phyloP scores from a whole-genome alignment of 2,888 invertebrate genomes.

The Drosophila nigricruria region DNA sequence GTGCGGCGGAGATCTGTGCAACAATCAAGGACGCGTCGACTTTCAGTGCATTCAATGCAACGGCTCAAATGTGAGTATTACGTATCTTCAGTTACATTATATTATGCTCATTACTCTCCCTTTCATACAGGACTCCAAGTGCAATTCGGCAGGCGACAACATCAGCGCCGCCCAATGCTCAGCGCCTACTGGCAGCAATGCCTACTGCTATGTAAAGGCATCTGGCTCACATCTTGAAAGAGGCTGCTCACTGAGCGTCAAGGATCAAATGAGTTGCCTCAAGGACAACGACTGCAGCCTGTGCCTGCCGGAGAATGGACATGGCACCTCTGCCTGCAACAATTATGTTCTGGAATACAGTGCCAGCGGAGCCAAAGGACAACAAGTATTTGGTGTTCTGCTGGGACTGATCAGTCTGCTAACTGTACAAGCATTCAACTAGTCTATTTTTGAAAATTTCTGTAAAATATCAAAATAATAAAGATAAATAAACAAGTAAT shows the following conservation, averaged over 20 bases:
- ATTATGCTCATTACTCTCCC: fast-evolving
- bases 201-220: conserved; percentile 80
- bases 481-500: not conserved
- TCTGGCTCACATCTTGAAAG: conserved; percentile 50
- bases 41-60: conserved; percentile 79
- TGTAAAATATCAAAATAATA: conserved; percentile 18
- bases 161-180: conserved; percentile 69
- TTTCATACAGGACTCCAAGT: conserved; percentile 63
- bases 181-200: conserved; percentile 74
- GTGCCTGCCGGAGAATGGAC: conserved; percentile 67
- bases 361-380: conserved; percentile 34
- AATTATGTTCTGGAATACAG: conserved; percentile 44
- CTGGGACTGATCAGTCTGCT: conserved; percentile 47
- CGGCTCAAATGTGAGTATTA: conserved; percentile 66
- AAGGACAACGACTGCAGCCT: conserved; percentile 67
- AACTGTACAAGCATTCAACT: conserved; percentile 31
- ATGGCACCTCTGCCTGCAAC: conserved; percentile 74
- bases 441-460: not conserved
- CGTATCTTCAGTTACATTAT: too few species aligned
- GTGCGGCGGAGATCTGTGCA: conserved; percentile 79
- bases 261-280: conserved; percentile 76
- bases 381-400: conserved; percentile 30
- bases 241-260: conserved; percentile 75
- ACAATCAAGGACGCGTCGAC: conserved; percentile 75
- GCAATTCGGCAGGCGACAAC: conserved; percentile 44